A percentile compares a stretch with the other conserved stretches of the same genome.
These are phyloP conservation scores for Aplysia californica DNA, from an alignment of 1,140 invertebrate genomes.

Conservation along the genomic window DNA sequence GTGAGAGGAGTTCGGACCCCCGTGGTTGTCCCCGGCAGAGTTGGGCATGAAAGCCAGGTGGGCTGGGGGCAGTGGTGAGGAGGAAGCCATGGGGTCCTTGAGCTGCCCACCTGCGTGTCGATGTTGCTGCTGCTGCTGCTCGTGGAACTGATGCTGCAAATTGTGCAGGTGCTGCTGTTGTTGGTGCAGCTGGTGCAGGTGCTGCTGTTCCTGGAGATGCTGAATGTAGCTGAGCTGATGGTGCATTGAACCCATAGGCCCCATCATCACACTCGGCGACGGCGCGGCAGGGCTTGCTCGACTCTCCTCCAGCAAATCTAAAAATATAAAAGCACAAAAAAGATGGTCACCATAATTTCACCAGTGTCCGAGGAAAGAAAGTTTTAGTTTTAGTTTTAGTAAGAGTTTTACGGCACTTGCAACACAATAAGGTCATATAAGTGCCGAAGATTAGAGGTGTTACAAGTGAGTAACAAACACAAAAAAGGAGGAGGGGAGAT, in stretches of 20 bases:
- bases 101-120: too few relatives aligned
- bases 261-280: not conserved
- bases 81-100: too few relatives aligned
- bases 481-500: too few relatives aligned
- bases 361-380: too few relatives aligned
- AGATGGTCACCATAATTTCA: too few relatives aligned
- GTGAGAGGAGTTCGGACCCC: not conserved
- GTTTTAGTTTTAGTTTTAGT: too few relatives aligned
- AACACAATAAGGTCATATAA: too few relatives aligned
- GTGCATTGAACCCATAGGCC: constrained; percentile 7
- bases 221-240: constrained; percentile 42
- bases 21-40: constrained; percentile 31
- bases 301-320: constrained; percentile 22
- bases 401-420: too few relatives aligned
- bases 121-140: constrained; percentile 10
- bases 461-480: too few relatives aligned
- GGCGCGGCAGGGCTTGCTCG: not conserved
- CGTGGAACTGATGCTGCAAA: constrained; percentile 6
- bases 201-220: constrained; percentile 25
- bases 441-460: too few relatives aligned
- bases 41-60: constrained; percentile 27
- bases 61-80: too few relatives aligned
- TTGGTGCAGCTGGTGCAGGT: not conserved
- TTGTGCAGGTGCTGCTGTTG: constrained; percentile 1
- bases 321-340: too few relatives aligned